Evolutionary conservation across 2,797 vertebrate genomes (phyloP).

Genomic region (Lates japonicus): DNA sequence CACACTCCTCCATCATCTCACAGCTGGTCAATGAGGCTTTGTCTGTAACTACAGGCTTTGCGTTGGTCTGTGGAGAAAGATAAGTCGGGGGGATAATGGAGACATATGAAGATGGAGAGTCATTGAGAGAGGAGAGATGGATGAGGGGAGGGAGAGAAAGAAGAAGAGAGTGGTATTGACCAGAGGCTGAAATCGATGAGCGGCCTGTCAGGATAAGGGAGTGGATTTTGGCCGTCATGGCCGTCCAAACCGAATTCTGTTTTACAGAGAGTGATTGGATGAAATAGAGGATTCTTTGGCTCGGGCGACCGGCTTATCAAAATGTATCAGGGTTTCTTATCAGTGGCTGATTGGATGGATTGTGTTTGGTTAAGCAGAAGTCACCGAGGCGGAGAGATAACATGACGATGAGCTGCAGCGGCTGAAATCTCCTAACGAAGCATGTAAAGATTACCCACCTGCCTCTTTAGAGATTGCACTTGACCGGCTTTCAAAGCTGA

Average conservation of each 20-base stretch:
- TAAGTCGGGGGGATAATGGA: constrained; percentile 45
- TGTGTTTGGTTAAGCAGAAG: constrained; percentile 27
- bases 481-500: not conserved
- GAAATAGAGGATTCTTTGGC: constrained; percentile 12
- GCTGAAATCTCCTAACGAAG: not conserved
- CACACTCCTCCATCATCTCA: constrained; percentile 35
- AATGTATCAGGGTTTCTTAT: constrained; percentile 13
- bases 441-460: not conserved
- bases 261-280: constrained; percentile 38
- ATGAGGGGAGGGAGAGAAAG: constrained; percentile 24
- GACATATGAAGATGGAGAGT: constrained; percentile 57
- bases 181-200: constrained; percentile 51
- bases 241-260: constrained; percentile 14
- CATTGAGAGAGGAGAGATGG: constrained; percentile 23
- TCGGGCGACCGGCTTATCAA: constrained; percentile 22
- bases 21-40: constrained; percentile 30
- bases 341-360: constrained; percentile 17
- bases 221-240: constrained; percentile 49
- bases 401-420: not conserved
- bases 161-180: constrained; percentile 59
- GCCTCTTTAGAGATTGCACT: not conserved
- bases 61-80: constrained; percentile 35
- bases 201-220: constrained; percentile 49
- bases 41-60: constrained; percentile 53
- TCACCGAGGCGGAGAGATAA: constrained; percentile 6